Conservation (phyloP, 2,797 vertebrate species). For the Nannoperca australis region DNA sequence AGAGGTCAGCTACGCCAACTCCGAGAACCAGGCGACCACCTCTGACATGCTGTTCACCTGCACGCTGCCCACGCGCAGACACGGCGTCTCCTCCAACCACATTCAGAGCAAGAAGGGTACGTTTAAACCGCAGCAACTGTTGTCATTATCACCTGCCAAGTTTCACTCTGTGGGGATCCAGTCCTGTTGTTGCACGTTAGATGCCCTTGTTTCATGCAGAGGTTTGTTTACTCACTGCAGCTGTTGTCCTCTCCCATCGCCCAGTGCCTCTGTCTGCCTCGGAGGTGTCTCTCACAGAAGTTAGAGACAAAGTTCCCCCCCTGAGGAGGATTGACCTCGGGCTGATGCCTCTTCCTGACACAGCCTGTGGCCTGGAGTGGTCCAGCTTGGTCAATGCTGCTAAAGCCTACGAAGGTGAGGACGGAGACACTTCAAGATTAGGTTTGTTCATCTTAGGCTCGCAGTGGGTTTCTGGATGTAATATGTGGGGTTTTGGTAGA, state of each 20-base stretch:
- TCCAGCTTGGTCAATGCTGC: conserved; percentile 93
- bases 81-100: conserved; percentile 76
- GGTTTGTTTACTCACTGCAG: conserved; percentile 18
- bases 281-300: conserved; percentile 89
- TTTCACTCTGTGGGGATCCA: not conserved
- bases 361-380: conserved; percentile 92
- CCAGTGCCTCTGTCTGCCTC: conserved; percentile 91
- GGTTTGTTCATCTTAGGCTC: not conserved
- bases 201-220: not conserved
- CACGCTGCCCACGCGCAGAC: conserved; percentile 90
- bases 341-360: conserved; percentile 94
- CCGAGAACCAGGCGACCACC: conserved; percentile 82
- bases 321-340: conserved; percentile 88
- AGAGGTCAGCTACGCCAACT: conserved; percentile 86
- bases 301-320: conserved; percentile 87
- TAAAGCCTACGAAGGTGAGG: conserved; percentile 93
- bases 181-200: too few relatives aligned
- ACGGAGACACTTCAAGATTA: not conserved
- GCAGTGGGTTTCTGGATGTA: not conserved
- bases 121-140: conserved; percentile 19
- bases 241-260: conserved; percentile 8
- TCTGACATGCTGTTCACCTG: conserved; percentile 89
- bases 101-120: conserved; percentile 88
- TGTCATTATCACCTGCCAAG: not conserved
- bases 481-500: not conserved